These are phyloP conservation scores for Megaceryle alcyon DNA, from an alignment of 2,797 vertebrate genomes.

Conservation along the genomic window DNA sequence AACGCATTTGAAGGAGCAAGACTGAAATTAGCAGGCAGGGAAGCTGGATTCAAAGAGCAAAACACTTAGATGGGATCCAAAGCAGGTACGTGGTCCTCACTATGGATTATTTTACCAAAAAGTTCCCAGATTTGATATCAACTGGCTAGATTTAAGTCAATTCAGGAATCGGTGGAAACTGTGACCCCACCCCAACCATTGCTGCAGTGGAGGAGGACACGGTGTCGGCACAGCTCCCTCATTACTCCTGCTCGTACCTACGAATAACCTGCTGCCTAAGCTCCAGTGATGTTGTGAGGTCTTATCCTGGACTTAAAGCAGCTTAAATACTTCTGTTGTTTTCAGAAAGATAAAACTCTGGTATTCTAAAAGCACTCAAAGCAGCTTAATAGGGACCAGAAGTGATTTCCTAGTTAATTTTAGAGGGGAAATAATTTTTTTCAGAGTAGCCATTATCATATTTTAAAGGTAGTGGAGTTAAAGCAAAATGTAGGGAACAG, in stretches of 20 bases:
- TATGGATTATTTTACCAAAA: not conserved
- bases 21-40: not conserved
- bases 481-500: not conserved
- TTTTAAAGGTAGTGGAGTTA: not conserved
- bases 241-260: not conserved
- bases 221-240: not conserved
- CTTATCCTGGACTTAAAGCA: not conserved
- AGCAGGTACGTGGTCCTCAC: not conserved
- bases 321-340: not conserved
- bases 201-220: not conserved
- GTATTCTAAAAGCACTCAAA: not conserved
- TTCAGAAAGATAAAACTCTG: not conserved
- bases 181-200: not conserved
- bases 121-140: not conserved
- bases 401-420: not conserved
- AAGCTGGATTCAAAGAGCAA: not conserved
- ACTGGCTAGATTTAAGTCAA: not conserved
- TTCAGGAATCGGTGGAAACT: not conserved
- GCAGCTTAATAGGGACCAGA: not conserved
- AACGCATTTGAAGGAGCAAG: not conserved
- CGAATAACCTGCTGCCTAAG: not conserved
- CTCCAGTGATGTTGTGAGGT: not conserved
- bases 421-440: not conserved
- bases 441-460: accelerated
- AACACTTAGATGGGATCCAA: not conserved